Percentiles rank a stretch among this genome's conserved stretches.
phyloP scores from a whole-genome alignment of 2,113 vertebrate genomes.

The Callionymus lyra region DNA sequence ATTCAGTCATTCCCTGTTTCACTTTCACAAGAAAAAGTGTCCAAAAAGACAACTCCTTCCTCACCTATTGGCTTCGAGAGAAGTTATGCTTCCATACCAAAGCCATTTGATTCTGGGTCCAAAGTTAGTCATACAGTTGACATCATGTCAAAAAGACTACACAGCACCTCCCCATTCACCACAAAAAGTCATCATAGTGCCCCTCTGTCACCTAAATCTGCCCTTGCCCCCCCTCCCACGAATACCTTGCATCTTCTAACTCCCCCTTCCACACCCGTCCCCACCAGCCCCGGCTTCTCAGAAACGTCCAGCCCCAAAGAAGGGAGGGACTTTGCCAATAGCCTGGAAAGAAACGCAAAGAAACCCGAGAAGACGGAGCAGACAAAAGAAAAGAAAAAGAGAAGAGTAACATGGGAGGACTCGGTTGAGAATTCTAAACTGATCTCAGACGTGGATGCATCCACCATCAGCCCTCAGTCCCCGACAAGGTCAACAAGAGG shows the following conservation, averaged over 20 bases:
- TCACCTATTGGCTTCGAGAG: conserved; percentile 44
- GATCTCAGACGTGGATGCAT: conserved; percentile 2
- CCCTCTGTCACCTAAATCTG: conserved; percentile 4
- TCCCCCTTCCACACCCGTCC: conserved; percentile 33
- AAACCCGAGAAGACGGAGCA: conserved; percentile 27
- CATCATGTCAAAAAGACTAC: conserved; percentile 9
- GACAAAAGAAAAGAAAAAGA: conserved; percentile 16
- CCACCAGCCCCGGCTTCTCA: conserved; percentile 17
- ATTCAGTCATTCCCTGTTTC: background rate
- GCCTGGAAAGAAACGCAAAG: conserved; percentile 24
- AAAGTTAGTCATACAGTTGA: conserved; percentile 8
- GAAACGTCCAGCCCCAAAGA: conserved; percentile 14
- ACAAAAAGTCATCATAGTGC: background rate
- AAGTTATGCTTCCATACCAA: conserved; percentile 24
- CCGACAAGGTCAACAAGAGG: conserved; percentile 18
- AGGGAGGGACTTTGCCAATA: conserved; percentile 28
- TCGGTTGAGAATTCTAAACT: conserved; percentile 24
- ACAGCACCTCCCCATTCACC: conserved; percentile 1
- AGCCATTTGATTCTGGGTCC: conserved; percentile 22
- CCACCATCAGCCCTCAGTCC: conserved; percentile 16
- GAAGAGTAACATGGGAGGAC: conserved; percentile 46
- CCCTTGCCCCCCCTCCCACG: conserved; percentile 2
- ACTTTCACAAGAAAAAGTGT: background rate
- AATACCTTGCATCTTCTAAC: conserved; percentile 7
- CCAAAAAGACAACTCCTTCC: conserved; percentile 1